phyloP scores from a whole-genome alignment of 2,888 invertebrate genomes.

The Hemicrepidius hirtus region DNA sequence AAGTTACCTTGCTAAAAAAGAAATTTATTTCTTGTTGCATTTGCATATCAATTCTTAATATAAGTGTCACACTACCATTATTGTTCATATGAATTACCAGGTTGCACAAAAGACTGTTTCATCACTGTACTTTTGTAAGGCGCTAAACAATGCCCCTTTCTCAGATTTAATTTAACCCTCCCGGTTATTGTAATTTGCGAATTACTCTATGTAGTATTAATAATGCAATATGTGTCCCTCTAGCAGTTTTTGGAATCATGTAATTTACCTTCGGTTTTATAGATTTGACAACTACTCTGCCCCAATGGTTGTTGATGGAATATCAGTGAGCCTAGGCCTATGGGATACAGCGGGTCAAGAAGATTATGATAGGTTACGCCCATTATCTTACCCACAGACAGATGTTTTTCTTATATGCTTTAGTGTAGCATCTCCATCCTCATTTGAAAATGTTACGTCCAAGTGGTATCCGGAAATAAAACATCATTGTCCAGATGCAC shows the following conservation, averaged over 20 bases:
- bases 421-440: conserved; percentile 98
- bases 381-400: conserved; percentile 98
- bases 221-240: too few relatives aligned
- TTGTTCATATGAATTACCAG: too few relatives aligned
- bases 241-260: too few relatives aligned
- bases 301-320: conserved; percentile 98
- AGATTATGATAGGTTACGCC: conserved; percentile 96
- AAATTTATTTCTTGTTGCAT: conserved; percentile 37
- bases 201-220: too few relatives aligned
- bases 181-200: too few relatives aligned
- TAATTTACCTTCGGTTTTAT: too few relatives aligned
- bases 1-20: conserved; percentile 72
- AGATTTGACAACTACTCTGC: conserved; percentile 99
- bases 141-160: too few relatives aligned
- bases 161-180: too few relatives aligned
- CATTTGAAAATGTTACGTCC: conserved; percentile 99
- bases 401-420: conserved; percentile 99
- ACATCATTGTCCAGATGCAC: conserved; percentile 99
- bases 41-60: conserved; percentile 43
- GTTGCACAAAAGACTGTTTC: too few relatives aligned
- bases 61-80: too few relatives aligned
- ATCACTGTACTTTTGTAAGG: too few relatives aligned
- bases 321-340: conserved; percentile 95
- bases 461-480: conserved; percentile 99
- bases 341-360: conserved; percentile 99